Base-by-base conservation (phyloP, 1,140 invertebrate species). In the Dreissena polymorpha region DNA sequence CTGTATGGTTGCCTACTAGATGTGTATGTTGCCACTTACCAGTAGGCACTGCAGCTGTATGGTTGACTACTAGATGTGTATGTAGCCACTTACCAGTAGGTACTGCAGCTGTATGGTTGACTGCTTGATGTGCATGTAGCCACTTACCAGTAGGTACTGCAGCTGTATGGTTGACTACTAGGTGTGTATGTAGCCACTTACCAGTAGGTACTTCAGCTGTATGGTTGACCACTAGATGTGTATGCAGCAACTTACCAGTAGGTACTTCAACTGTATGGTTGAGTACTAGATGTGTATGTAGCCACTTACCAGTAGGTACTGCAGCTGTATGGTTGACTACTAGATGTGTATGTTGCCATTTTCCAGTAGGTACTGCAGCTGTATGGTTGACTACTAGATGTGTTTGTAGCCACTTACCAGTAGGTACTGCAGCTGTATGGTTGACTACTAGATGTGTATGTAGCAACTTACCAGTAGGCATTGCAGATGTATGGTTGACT, bases 341-440 rank as follows among this genome's bases (percentile, higher is more conserved):
- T 2, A 39, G 39, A 39, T 39, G 39, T 39, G 39, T 39, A 8
- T 39, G 8, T 39, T 2, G 39, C 23, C 49, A 89, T 92, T 93
- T 93, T 97, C 97, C 94, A 99, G 93, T 89, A 99, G 94, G 94
- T 99, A 99, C 91, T 99, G 97, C 50, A 99, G 92, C 39, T 39
- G 2, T 39, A 39, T 39, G 39, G 3, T 39, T 39, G 39, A 39
- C 39, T 39, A 39, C 8, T 2, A 39, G 39, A 39, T 39, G 39
- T 39, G 39, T 39, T 2, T 39, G 8, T 39, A 8, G 39, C 23
- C 49, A 89, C 92, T 93, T 93, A 97, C 97, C 94, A 99, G 93
- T 89, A 99, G 94, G 94, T 99, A 99, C 91, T 99, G 97, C 50
- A 99, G 92, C 39, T 39, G 2, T 39, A 39, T 39, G 39, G 3